Base-by-base conservation (phyloP, 2,888 invertebrate species). In the Drosophila silvestris region DNA sequence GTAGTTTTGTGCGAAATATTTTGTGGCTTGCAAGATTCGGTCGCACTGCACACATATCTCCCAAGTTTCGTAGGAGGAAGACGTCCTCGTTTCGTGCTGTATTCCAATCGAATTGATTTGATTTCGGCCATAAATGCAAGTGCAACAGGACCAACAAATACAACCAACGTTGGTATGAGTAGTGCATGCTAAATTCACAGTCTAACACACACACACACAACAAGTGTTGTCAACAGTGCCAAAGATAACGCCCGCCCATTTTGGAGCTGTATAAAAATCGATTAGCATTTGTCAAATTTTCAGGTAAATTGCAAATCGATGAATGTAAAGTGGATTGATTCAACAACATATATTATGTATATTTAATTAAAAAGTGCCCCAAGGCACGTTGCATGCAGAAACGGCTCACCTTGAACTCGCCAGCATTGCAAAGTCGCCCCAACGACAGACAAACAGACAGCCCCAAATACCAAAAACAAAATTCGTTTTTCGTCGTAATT, bases 81-180 rank as follows among this genome's bases (percentile, higher is more conserved):
- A 59, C 77, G 67, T 70, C 35, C 33, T 12, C 26, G 37, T 7
- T 60, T 53, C 35, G 61, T 30, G 33, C 32, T 54, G 35, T 32
- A 7, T 53, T 58, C 52, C 39, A 56, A 56, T 16, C 16, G 50
- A 53, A 77, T 67, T 44, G 41, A 32, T 50, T 53, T 26, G 26
- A 22, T 71, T 87, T 85, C 66, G 81, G 71, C 56, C 70, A 47
- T 68, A 66, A 74, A 83, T 85, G 88, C 84, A 85, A 88, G 68
- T 85, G 47, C 85, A 79, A 69, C 47, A 70, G 39, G 70, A 74
- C 67, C 61, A 74, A 64, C 52, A 54, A 58, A 62, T 32, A 44
- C 16, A 47, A 16, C 1, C 5, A 53, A 16, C 35, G 58, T 54
- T 80, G 70, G 66, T 62, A 62, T 59, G 59, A 64, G 77, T 65